These are phyloP conservation scores for Chironomus tentans DNA, from an alignment of 2,888 invertebrate species.

Conservation along the genomic window DNA sequence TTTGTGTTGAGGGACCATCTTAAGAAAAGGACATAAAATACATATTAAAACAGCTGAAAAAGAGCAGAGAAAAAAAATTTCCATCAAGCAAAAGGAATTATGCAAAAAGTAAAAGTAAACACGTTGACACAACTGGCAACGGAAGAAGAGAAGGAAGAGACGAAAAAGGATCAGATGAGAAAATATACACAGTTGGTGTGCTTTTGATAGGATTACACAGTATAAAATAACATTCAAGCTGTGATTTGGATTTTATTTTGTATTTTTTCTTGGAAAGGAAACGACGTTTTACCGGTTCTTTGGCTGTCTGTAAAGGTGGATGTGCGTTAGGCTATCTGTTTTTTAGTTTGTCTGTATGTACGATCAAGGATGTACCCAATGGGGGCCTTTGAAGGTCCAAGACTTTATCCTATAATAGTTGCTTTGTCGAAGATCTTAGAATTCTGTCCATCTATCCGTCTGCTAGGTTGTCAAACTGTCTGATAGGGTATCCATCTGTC, in stretches of 20 bases:
- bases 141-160: not conserved
- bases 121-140: not conserved
- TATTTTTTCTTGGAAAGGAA: too few species aligned
- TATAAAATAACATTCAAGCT: slow-evolving; percentile 10
- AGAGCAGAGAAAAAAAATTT: not conserved
- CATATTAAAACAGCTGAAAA: not conserved
- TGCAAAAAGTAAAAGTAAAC: not conserved
- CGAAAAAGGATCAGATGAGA: not conserved
- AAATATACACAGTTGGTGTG: not conserved
- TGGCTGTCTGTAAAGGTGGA: too few species aligned
- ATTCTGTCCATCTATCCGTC: too few species aligned
- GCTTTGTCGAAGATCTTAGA: too few species aligned
- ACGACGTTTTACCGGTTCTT: too few species aligned
- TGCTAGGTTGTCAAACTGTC: too few species aligned
- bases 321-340: too few species aligned
- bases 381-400: too few species aligned
- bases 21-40: not conserved
- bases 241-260: not conserved
- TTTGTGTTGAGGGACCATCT: not conserved
- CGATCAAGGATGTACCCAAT: too few species aligned
- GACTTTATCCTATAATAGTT: too few species aligned
- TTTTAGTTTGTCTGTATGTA: too few species aligned
- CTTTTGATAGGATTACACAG: slow-evolving; percentile 5
- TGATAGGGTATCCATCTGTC: too few species aligned
- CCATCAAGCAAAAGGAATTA: not conserved